Percentiles rank a stretch among this genome's conserved stretches.
Conservation (phyloP, 2,888 invertebrate genomes). For the Coremacera marginata region DNA sequence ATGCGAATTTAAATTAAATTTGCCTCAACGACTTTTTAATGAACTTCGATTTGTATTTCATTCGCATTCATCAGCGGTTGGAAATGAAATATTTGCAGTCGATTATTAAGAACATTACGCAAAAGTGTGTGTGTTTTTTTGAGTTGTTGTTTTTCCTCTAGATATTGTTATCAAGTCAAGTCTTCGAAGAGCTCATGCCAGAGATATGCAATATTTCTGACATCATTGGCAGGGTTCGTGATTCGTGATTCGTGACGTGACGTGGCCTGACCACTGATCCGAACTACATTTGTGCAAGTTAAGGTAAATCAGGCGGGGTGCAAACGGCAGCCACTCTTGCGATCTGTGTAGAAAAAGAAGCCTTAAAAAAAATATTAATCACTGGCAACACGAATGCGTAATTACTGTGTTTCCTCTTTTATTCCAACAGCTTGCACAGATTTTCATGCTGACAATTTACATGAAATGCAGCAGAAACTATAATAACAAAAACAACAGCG, state of each 20-base stretch:
- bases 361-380: conserved; percentile 38
- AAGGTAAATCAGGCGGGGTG: conserved; percentile 13
- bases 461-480: conserved; percentile 8
- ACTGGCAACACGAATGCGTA: conserved; percentile 41
- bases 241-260: conserved; percentile 41
- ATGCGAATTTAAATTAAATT: conserved; percentile 46
- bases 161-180: conserved; percentile 24
- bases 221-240: conserved; percentile 20
- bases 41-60: conserved; percentile 40
- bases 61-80: conserved; percentile 1
- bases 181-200: neutral
- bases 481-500: neutral
- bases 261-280: conserved; percentile 40
- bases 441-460: conserved; percentile 26
- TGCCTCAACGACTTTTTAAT: conserved; percentile 50
- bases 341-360: conserved; percentile 9
- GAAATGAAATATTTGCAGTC: conserved; percentile 9
- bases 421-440: conserved; percentile 22
- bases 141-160: neutral
- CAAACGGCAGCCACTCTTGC: neutral
- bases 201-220: neutral
- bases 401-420: conserved; percentile 36
- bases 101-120: conserved; percentile 6
- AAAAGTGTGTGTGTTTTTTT: neutral
- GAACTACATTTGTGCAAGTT: conserved; percentile 38